Evolutionary conservation across 2,888 invertebrate genomes (phyloP), one percentile per base, ranked within the genome.

Genomic region (Nemoura dubitans): DNA sequence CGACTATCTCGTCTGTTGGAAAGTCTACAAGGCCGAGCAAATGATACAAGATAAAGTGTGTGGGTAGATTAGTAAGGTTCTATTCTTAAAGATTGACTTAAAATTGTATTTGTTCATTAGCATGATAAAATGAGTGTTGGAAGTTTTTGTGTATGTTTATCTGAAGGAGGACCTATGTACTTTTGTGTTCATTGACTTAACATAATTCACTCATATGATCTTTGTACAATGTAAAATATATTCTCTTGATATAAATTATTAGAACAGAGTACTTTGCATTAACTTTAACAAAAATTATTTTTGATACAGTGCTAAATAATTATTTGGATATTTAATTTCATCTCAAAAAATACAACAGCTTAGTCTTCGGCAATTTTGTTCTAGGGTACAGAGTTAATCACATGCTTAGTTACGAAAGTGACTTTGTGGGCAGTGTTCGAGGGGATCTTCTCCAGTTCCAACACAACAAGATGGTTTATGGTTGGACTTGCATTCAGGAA

Each of bases 1-100:
- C 80, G 98, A 98, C 91, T 97, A 96, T 90, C 92, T 98, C 3
- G 95, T 98, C 42, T 95, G 97, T 86, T 95, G 95, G 93, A 96
- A 95, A 90, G 95, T 97, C 16, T 97, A 97, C 90, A 94, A 94
- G 89, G 94, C 95, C 0, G 96, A 96, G 90, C 93, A 93, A 89
- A 93, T 94, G 90, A 94, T 95, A 90, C 95, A 95, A 89, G 94
- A 94, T 88, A 95, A 94, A 78, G 87, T 85, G 26, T 86, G 87
- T 36, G 88, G 87, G 6, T 88, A 78, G 59, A 3, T 3, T 36
- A 36, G 5, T 36, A 10, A 6, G 3, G 3, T 36, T 3, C 10
- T 36, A 10, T 36, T 36, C 10, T 36, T 36, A 6, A 6, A 3
- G 36, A 36, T 6, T 36, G 36, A 36, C n/a, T n/a, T n/a, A n/a